These are phyloP conservation scores for Syngnathoides biaculeatus DNA, from an alignment of 2,113 vertebrate species.

Conservation along the genomic window DNA sequence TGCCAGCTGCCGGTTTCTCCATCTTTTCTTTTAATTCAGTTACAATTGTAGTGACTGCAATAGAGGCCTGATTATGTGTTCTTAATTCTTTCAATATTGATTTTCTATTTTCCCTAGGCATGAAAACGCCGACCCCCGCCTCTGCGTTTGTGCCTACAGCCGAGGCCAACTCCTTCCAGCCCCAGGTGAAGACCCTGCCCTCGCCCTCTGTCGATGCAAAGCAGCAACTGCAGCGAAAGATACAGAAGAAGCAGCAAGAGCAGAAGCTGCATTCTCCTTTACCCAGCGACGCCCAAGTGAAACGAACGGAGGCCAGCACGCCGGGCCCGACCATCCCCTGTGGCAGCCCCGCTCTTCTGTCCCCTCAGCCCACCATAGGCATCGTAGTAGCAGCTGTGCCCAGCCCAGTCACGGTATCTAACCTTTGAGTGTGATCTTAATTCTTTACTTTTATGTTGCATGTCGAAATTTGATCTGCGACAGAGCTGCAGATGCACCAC, in stretches of 20 bases:
- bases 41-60: neutral
- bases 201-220: constrained; percentile 94
- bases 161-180: constrained; percentile 94
- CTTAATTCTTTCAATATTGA: neutral
- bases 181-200: constrained; percentile 92
- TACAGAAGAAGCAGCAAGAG: constrained; percentile 99
- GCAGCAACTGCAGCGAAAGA: constrained; percentile 97
- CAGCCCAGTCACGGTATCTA: constrained; percentile 90
- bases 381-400: constrained; percentile 95
- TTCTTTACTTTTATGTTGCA: neutral
- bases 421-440: neutral
- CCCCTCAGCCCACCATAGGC: constrained; percentile 94
- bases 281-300: constrained; percentile 82
- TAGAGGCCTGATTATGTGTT: neutral
- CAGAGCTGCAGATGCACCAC: too few species aligned
- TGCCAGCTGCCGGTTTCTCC: too few species aligned
- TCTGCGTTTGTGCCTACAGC: constrained; percentile 95
- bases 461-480: too few species aligned
- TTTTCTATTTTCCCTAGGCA: constrained; percentile 67
- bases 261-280: constrained; percentile 95
- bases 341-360: constrained; percentile 91
- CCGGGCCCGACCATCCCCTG: constrained; percentile 82
- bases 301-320: constrained; percentile 79
- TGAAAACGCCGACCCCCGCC: constrained; percentile 86
- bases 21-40: neutral